phyloP scores from a whole-genome alignment of 2,113 vertebrate species.

The Channa argus region DNA sequence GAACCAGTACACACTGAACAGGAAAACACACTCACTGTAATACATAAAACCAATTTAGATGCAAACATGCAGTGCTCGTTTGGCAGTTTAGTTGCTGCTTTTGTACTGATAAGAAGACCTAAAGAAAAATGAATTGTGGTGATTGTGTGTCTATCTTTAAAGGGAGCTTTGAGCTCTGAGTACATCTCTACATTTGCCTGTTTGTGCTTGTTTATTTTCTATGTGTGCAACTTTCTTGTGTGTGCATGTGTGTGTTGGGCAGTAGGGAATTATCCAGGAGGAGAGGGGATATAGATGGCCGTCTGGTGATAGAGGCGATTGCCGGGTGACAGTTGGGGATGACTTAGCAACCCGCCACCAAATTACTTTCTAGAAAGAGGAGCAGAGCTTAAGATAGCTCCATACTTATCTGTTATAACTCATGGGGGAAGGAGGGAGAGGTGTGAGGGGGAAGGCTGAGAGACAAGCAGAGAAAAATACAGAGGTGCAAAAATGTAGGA shows the following conservation, averaged over 20 bases:
- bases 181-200: not conserved
- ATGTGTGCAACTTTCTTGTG: no score
- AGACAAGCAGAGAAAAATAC: not conserved
- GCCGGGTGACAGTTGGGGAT: slow-evolving; percentile 40
- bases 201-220: not conserved
- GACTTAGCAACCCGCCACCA: slow-evolving; percentile 42
- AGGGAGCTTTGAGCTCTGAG: not conserved
- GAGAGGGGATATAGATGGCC: slow-evolving; percentile 27
- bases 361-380: slow-evolving; percentile 59
- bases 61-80: not conserved
- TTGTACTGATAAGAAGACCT: slow-evolving; percentile 29
- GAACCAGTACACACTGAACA: not conserved
- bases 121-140: not conserved
- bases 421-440: not conserved
- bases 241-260: not conserved
- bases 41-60: not conserved
- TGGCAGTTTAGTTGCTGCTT: not conserved
- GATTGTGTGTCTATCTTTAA: not conserved
- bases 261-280: slow-evolving; percentile 23
- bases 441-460: not conserved
- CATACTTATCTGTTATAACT: slow-evolving; percentile 39
- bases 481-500: not conserved
- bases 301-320: slow-evolving; percentile 32
- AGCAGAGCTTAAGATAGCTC: slow-evolving; percentile 50
- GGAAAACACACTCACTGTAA: not conserved